These are phyloP conservation scores for Struthidea cinerea DNA, from an alignment of 2,113 vertebrate species.

Conservation along the genomic window DNA sequence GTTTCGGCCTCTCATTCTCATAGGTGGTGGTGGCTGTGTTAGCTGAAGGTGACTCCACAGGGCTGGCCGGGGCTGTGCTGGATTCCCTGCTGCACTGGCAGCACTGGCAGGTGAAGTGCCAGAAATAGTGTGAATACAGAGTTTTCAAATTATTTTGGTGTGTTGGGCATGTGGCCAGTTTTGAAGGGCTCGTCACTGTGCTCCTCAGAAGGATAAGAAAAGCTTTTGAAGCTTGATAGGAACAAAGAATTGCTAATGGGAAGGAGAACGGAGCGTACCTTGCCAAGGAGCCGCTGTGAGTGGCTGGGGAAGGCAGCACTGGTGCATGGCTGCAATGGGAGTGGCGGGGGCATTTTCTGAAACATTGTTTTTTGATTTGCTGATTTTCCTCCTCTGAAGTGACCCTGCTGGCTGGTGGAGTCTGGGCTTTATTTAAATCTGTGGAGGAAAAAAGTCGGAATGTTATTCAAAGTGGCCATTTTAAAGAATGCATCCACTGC, in stretches of 20 bases:
- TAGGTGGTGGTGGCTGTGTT: fast-evolving
- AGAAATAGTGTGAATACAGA: not conserved
- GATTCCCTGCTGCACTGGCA: not conserved
- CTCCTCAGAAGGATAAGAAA: not conserved
- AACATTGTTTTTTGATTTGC: not conserved
- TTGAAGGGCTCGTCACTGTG: not conserved
- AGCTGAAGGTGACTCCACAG: not conserved
- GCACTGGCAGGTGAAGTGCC: not conserved
- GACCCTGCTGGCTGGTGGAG: not conserved
- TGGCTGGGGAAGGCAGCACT: not conserved
- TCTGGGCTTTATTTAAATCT: not conserved
- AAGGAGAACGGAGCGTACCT: fast-evolving
- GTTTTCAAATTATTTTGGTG: not conserved
- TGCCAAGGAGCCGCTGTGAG: fast-evolving
- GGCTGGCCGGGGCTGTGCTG: fast-evolving
- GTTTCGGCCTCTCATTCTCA: not conserved
- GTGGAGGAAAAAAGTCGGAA: not conserved
- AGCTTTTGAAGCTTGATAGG: not conserved
- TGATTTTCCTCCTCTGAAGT: not conserved
- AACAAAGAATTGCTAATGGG: not conserved
- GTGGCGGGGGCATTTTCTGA: not conserved
- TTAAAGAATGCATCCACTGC: not conserved
- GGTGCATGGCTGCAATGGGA: fast-evolving
- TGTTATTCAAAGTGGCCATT: not conserved
- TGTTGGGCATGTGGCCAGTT: not conserved